Conservation (phyloP, 1,140 invertebrate species). For the Stegodyphus dumicola region DNA sequence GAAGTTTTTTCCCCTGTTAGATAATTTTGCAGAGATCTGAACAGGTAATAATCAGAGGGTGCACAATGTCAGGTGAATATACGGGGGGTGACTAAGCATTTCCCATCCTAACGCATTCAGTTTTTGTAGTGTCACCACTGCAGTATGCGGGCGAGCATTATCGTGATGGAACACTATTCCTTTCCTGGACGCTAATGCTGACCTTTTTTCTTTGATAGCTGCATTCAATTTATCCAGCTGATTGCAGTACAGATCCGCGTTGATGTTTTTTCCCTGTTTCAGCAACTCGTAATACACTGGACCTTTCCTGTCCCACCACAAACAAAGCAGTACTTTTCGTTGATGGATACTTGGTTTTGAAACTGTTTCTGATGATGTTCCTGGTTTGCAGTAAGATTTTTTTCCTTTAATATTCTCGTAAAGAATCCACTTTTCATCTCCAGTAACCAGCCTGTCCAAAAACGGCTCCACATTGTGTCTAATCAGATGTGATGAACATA, state of each 20-base stretch:
- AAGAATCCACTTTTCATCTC: not conserved
- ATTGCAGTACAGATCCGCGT: conserved; percentile 39
- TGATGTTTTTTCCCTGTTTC: conserved; percentile 34
- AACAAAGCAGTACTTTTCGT: not conserved
- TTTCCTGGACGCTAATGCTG: conserved; percentile 26
- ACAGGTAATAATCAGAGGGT: conserved; percentile 64
- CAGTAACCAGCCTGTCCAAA: not conserved
- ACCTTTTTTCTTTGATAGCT: conserved; percentile 37
- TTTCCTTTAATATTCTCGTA: not conserved
- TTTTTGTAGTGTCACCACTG: too few relatives aligned
- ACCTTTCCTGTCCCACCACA: not conserved
- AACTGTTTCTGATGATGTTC: not conserved
- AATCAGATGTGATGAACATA: too few relatives aligned
- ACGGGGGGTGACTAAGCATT: too few relatives aligned
- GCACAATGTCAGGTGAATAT: too few relatives aligned
- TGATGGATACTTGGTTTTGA: not conserved
- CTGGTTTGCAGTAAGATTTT: not conserved
- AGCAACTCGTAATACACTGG: not conserved
- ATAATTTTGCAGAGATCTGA: conserved; percentile 24
- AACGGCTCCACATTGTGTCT: not conserved
- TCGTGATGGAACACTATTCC: conserved; percentile 41
- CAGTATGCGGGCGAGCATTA: too few relatives aligned
- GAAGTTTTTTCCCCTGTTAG: not conserved
- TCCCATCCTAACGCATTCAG: too few relatives aligned
- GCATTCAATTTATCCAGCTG: conserved; percentile 47